Base-by-base conservation (phyloP, 2,888 invertebrate genomes). In the Trichogramma dendrolimi region DNA sequence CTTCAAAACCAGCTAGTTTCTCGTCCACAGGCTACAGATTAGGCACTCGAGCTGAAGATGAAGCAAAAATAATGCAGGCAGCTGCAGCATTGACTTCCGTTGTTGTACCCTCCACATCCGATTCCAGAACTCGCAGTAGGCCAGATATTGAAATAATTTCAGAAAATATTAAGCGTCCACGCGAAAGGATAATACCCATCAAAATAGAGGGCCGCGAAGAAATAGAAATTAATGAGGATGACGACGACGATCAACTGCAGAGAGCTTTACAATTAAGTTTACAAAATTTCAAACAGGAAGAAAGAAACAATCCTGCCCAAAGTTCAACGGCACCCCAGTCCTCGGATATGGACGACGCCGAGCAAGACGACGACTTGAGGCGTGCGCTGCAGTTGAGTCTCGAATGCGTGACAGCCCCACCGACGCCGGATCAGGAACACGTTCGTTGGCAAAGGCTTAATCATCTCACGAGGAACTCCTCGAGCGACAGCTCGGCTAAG, bases 191-290 rank as follows among this genome's bases (percentile, higher is more conserved):
- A 70, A 76, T 77, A 51, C 76, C 77, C 0, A 73, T 76, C 46
- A 63, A 50, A 27, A 56, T 75, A 1, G 71, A 73, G 41, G 69
- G 68, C 6, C 69, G 68, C 1, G 69, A 71, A 6, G 69, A 72
- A 8, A 53, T 62, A 10, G 53, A 52, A 11, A 53, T 56, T 4
- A 49, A 62, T 6, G 65, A 65, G 5, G 68, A 67, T 5, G 71
- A 69, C 4, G 70, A 69, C 1, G 74, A 75, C 40, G 80, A 82
- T 51, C 81, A 83, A 62, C 70, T 84, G 14, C 81, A 83, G 67
- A 79, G 78, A 56, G 85, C 84, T 3, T 72, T 85, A 38, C 75
- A 81, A 59, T 72, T 84, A 60, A 84, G 84, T 71, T 75, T 84
- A 63, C 75, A 78, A 61, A 79, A 80, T 44, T 77, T 73, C 8